Base-by-base conservation (phyloP, 2,797 vertebrate genomes). In the Gobionotothen gibberifrons region DNA sequence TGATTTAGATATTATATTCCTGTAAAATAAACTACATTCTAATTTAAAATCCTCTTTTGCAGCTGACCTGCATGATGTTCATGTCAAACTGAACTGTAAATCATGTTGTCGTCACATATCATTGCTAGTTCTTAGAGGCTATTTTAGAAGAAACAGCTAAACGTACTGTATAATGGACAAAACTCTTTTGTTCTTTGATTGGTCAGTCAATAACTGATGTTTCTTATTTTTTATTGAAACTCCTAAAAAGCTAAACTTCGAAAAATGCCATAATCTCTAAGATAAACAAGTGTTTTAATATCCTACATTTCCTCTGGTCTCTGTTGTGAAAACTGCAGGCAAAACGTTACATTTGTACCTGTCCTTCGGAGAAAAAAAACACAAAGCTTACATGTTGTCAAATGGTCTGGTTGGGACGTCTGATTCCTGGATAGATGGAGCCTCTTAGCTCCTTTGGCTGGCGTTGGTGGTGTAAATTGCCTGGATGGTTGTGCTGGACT, bases 301-400 rank as follows among this genome's bases (percentile, higher is more conserved):
- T 43, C 22, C 13, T 2, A 55, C 19, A 36, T 15, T 16, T 11
- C 0, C 72, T 21, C 11, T 26, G 16, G 2, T 60, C 54, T n/a
- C 22, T 16, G 5, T 6, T 15, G 42, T 63, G 14, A 61, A 42
- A 22, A 61, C 8, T 22, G 7, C 8, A 14, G 3, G 53, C 6
- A 39, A 54, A 17, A n/a, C 0, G 39, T 15, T 39, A 32, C 10
- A 3, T 6, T 9, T 29, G 16, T 9, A 39, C 22, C 44, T 1
- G 17, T 47, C 4, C 2, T 15, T 15, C 16, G 15, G 8, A 21
- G 26, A 36, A 32, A 49, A 43, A 17, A 22, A 0, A 22, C 8
- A 44, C 3, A n/a, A 43, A 67, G 9, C 77, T 74, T 75, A 89
- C 83, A 36, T 75, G 64, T 69, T 3, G 17, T 44, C 8, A 13